Evolutionary conservation across 2,113 vertebrate genomes (phyloP).

Genomic region (Aspiorhynchus laticeps): DNA sequence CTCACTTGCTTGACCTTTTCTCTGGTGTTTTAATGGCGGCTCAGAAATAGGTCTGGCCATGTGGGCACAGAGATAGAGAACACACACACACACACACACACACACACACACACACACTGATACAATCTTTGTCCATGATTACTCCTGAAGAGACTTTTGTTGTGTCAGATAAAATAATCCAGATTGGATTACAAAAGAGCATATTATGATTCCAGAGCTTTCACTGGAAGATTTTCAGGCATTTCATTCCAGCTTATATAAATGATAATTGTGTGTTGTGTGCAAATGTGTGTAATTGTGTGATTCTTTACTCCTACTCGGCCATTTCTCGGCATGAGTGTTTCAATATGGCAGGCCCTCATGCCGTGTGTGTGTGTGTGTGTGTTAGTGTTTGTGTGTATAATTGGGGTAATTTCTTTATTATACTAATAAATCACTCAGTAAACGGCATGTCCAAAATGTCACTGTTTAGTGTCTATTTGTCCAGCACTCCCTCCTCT

Average conservation of each 20-base stretch:
- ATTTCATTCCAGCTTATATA: conserved; percentile 8
- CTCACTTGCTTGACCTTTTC: conserved; percentile 19
- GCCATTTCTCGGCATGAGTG: conserved; percentile 29
- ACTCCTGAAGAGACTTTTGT: conserved; percentile 38
- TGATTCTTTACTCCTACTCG: conserved; percentile 27
- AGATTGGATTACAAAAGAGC: conserved; percentile 31
- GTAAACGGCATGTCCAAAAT: conserved; percentile 48
- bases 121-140: conserved; percentile 31
- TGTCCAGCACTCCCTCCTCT: conserved; percentile 21
- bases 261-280: conserved; percentile 16
- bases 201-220: conserved; percentile 19
- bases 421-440: conserved; percentile 60
- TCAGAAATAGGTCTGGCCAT: conserved; percentile 24
- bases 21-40: conserved; percentile 18
- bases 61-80: conserved; percentile 14
- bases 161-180: conserved; percentile 39
- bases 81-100: conserved; percentile 38
- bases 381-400: conserved; percentile 45
- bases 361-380: conserved; percentile 39
- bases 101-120: conserved; percentile 23
- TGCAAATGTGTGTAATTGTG: conserved; percentile 34
- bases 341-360: conserved; percentile 40
- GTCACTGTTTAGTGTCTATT: conserved; percentile 57
- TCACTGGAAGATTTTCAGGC: conserved; percentile 1
- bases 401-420: conserved; percentile 62